Conservation (phyloP, 1,140 invertebrate species). For the Anastrepha ludens region DNA sequence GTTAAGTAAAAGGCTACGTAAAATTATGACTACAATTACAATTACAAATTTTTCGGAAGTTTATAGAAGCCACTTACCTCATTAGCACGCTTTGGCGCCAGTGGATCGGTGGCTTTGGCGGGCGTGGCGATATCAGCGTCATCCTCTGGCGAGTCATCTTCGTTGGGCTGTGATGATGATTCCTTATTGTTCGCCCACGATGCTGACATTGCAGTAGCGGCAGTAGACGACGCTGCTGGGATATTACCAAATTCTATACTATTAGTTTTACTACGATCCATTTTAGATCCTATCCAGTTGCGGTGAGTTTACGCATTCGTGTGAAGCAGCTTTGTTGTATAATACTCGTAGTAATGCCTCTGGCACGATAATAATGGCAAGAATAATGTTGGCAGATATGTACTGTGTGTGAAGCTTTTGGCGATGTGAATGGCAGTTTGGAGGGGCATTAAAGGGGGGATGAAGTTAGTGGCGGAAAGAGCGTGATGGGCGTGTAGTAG, state of each 20-base stretch:
- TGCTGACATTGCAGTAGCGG: constrained; percentile 58
- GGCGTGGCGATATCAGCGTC: constrained; percentile 68
- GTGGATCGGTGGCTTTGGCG: constrained; percentile 71
- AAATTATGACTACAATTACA: too few species aligned
- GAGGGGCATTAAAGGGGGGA: constrained; percentile 10
- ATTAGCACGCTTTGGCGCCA: constrained; percentile 67
- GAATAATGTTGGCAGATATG: background rate
- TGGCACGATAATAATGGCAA: background rate
- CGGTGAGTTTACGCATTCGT: background rate
- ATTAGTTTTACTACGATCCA: constrained; percentile 69
- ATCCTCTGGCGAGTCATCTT: constrained; percentile 67
- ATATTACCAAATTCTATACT: constrained; percentile 65
- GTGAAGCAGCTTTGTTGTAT: background rate
- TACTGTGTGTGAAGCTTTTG: background rate
- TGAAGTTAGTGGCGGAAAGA: background rate
- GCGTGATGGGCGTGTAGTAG: background rate
- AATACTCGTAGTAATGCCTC: background rate
- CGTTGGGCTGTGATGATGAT: constrained; percentile 64
- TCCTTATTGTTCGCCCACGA: constrained; percentile 71
- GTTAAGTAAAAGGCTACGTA: too few species aligned
- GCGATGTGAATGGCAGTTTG: background rate
- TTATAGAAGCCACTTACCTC: constrained; percentile 61
- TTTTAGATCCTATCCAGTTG: constrained; percentile 52
- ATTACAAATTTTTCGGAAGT: too few species aligned
- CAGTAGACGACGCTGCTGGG: constrained; percentile 55